Evolutionary conservation across 1,140 invertebrate species (phyloP), one percentile per base, ranked within the genome.

Genomic region (Thaumatotibia leucotreta): DNA sequence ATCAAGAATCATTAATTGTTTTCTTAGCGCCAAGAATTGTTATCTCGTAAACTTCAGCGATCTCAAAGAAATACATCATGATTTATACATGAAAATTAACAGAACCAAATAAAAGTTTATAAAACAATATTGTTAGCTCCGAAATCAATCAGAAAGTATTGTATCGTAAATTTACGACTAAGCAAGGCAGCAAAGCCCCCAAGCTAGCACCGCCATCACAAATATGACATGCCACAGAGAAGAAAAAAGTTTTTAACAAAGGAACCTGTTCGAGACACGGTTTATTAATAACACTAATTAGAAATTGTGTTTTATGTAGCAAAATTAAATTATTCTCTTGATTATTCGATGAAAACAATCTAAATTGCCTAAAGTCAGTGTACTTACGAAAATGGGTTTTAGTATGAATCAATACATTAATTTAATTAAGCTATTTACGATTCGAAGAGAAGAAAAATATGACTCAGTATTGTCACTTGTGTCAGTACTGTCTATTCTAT

Each of bases 141-240:
- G 29, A 66, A 74, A 73, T 73, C 49, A 67, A 73, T 61, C 31
- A 52, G 65, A 72, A 70, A 70, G 67, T 63, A 54, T 58, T 64
- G 66, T 70, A 79, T 82, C 75, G 79, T 80, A 82, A 70, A 74
- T 79, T 76, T 76, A 73, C 61, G 66, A 79, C 78, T 75, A 80
- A 83, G 83, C 73, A 79, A 77, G 75, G 73, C 73, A 73, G 75
- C 78, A 78, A 80, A 79, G 75, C 74, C 81, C 76, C 80, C 78
- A 52, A 52, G 50, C 81, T 82, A 86, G 83, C 86, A 83, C 79
- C 81, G 83, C 82, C 82, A 87, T 86, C 64, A 65, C 27, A 65
- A 33, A 65, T 49, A 65, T 54, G 50, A 22, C 29, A 20, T 33
- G 17, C 22, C 50, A 65, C 50, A 58, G 50, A 65, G 29, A 65